Evolutionary conservation across 2,888 invertebrate genomes (phyloP).

Genomic region (Halocaridina rubra): DNA sequence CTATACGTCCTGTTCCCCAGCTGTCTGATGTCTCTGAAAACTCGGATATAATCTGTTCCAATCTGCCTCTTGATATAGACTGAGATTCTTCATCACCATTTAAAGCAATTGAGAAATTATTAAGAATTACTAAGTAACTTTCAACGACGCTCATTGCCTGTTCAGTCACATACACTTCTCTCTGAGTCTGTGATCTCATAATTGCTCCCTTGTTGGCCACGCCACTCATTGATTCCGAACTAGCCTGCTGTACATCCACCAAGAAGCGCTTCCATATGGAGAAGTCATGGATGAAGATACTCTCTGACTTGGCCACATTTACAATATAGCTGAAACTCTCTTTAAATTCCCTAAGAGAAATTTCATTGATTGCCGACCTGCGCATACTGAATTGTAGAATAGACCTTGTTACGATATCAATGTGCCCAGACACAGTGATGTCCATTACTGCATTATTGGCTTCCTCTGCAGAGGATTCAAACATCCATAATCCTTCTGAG

Average conservation of each 20-base stretch:
- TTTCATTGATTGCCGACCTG: too few relatives aligned
- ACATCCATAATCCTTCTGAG: too few relatives aligned
- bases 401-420: too few relatives aligned
- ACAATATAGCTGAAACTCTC: too few relatives aligned
- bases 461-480: too few relatives aligned
- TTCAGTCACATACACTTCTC: neutral
- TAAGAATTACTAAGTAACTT: neutral
- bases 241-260: neutral
- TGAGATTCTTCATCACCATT: neutral
- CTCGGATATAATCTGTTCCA: neutral
- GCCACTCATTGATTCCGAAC: neutral
- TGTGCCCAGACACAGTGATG: too few relatives aligned
- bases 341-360: too few relatives aligned
- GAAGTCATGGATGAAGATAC: neutral
- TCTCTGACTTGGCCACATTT: too few relatives aligned
- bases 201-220: neutral
- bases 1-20: neutral
- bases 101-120: neutral
- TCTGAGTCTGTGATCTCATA: neutral
- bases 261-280: neutral
- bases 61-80: neutral
- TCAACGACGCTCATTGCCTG: neutral
- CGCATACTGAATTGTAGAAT: too few relatives aligned
- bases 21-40: neutral
- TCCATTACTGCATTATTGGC: too few relatives aligned